Base-by-base conservation (phyloP, 1,140 invertebrate species). In the Zelostemma sp. region DNA sequence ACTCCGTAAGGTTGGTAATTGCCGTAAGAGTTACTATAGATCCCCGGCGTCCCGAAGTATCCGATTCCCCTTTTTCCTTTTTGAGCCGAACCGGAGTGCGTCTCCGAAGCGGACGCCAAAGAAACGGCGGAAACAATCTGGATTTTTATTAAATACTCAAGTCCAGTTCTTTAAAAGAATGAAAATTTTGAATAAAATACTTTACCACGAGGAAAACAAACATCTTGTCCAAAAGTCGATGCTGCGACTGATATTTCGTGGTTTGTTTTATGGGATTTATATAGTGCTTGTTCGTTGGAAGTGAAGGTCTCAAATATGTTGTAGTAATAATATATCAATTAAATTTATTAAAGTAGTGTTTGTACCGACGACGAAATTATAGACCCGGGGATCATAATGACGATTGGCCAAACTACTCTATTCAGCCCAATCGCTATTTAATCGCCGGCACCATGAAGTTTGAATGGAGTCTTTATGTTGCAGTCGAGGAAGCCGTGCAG, bases 61-160 rank as follows among this genome's bases (percentile, higher is more conserved):
- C 73, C 59, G 1, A 82, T 69, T 6, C 83, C 82, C 21, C 83
- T 71, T 63, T 84, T 85, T 12, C 75, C 68, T 21, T 84, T 85
- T 51, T 70, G 80, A 14, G 17, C 59, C 0, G 63, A 55, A 18
- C 65, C 46, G 8, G 47, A 40, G 48, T 74, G 71, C 5, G 49
- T 11, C 6, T 70, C 54, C 1, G 56, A 61, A 16, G 69, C 72
- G 5, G 63, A 46, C 5, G 72, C 67, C 40, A 80, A 1, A 0
- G 64, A 64, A 9, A 70, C 50, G 0, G 43, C 31, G 16, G 79
- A 54, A 8, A 74, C 15, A 1, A 80, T 66, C 80, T 83, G 21
- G 3, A 35, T 35, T 35, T 35, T 35, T 35, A 35, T 9, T 9
- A 35, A 35, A n/a, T 35, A 28, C 25, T 4, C 25, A 28, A 28